phyloP scores from a whole-genome alignment of 2,113 vertebrate genomes.

The Verasper variegatus region DNA sequence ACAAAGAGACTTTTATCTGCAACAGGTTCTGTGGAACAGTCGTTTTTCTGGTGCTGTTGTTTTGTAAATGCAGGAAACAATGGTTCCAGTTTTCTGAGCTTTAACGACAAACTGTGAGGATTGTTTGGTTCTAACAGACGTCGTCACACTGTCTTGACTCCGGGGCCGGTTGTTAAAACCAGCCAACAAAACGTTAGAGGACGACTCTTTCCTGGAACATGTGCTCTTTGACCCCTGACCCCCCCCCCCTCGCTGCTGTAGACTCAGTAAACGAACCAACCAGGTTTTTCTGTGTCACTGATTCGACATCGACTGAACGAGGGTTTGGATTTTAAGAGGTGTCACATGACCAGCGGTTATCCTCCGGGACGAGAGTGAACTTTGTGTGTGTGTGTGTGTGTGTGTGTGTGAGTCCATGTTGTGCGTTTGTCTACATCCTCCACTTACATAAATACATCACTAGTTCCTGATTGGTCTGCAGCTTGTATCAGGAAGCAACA shows the following conservation, averaged over 20 bases:
- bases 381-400: constrained; percentile 5
- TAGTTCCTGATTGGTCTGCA: too few species aligned
- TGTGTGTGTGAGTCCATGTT: neutral
- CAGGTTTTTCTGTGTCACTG: neutral
- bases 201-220: constrained; percentile 69
- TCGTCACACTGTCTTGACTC: constrained; percentile 54
- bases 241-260: too few species aligned
- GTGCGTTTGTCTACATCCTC: too few species aligned
- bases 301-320: too few species aligned
- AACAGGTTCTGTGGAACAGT: too few species aligned
- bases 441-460: too few species aligned
- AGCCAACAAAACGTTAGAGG: constrained; percentile 54
- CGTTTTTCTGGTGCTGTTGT: too few species aligned
- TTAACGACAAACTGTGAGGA: constrained; percentile 2
- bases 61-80: neutral
- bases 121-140: constrained; percentile 59
- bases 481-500: too few species aligned
- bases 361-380: too few species aligned
- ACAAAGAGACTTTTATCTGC: too few species aligned
- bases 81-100: too few species aligned
- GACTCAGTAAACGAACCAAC: too few species aligned
- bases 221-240: constrained; percentile 72
- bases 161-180: constrained; percentile 52
- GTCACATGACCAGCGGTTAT: neutral
- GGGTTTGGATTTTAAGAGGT: neutral